Evolutionary conservation across 2,113 vertebrate species (phyloP), one percentile per base, ranked within the genome.

Genomic region (Carettochelys insculpta): DNA sequence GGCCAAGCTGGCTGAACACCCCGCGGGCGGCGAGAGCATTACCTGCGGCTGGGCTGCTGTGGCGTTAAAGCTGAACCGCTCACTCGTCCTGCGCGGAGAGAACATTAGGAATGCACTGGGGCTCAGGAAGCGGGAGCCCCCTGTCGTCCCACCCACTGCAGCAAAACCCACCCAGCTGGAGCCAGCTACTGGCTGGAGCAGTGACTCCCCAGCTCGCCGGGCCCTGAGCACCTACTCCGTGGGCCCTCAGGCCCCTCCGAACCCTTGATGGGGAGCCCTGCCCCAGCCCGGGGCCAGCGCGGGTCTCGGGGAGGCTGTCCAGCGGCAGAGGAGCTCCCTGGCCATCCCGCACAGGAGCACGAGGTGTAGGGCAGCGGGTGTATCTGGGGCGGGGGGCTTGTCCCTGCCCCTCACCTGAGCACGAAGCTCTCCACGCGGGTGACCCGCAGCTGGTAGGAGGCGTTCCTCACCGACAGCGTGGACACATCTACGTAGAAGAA

Each of bases 31-130:
- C 19, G 20, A 16, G 9, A 45, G 24, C 89, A 71, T 93, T 98
- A 99, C 99, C 99, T 99, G 99, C 0, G 99, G 99, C 96, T 99
- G 99, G 12, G 99, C 98, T 0, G 99, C 99, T 0, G 99, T 99
- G n/a, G 99, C 99, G 0, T 98, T 99, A 96, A 99, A 99, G 97
- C 94, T 98, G 97, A 99, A 99, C 68, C 92, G 97, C 82, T 97
- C 96, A 7, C 98, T 96, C 0, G 99, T 99, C 96, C 99, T 99
- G 96, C 53, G 94, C 56, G 34, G 71, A 83, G 95, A 94, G 93
- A 92, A 80, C 0, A 27, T 45, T 10, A 50, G 86, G 34, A 4
- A 1, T 5, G 56, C 20, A 24, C 16, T 7, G 2, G 5, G 5
- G 16, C 1, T 45, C 27, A 19, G 4, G 12, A 61, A 4, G 0